A percentile compares a stretch with the other conserved stretches of the same genome.
phyloP scores from a whole-genome alignment of 2,888 invertebrate genomes.

The Leucophenga maculata region DNA sequence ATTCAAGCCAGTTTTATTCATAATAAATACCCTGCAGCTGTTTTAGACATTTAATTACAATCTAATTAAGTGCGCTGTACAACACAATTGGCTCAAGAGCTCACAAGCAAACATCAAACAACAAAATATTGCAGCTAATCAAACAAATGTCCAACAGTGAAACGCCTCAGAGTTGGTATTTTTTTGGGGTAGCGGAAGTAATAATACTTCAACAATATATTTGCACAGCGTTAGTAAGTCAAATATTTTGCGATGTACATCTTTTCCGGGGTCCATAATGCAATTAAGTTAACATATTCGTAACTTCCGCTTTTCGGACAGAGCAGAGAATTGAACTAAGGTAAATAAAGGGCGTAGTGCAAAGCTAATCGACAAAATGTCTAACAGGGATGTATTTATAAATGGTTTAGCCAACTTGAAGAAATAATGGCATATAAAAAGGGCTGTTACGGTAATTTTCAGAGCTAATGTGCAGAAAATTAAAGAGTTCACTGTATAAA shows the following conservation, averaged over 20 bases:
- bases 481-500: slow-evolving; percentile 11
- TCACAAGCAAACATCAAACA: slow-evolving; percentile 39
- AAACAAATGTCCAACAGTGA: slow-evolving; percentile 49
- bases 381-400: slow-evolving; percentile 31
- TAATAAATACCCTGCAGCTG: slow-evolving; percentile 28
- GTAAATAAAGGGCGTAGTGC: slow-evolving; percentile 31
- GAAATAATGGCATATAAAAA: background rate
- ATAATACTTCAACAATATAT: slow-evolving; percentile 38
- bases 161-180: slow-evolving; percentile 38
- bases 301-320: slow-evolving; percentile 49
- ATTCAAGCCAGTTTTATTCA: background rate
- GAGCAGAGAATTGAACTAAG: slow-evolving; percentile 21
- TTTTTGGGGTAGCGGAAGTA: slow-evolving; percentile 32
- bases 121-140: slow-evolving; percentile 53
- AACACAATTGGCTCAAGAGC: background rate
- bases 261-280: slow-evolving; percentile 48
- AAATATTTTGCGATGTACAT: slow-evolving; percentile 29
- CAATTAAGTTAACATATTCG: slow-evolving; percentile 66
- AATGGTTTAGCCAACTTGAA: background rate
- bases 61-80: slow-evolving; percentile 50
- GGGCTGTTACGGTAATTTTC: slow-evolving; percentile 11
- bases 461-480: slow-evolving; percentile 26
- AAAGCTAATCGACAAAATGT: slow-evolving; percentile 53
- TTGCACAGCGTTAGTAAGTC: slow-evolving; percentile 60
- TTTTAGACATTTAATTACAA: slow-evolving; percentile 57